Percentiles rank a stretch among this genome's conserved stretches.
Evolutionary conservation across 1,140 invertebrate species (phyloP).

Genomic region (Vanessa atalanta): DNA sequence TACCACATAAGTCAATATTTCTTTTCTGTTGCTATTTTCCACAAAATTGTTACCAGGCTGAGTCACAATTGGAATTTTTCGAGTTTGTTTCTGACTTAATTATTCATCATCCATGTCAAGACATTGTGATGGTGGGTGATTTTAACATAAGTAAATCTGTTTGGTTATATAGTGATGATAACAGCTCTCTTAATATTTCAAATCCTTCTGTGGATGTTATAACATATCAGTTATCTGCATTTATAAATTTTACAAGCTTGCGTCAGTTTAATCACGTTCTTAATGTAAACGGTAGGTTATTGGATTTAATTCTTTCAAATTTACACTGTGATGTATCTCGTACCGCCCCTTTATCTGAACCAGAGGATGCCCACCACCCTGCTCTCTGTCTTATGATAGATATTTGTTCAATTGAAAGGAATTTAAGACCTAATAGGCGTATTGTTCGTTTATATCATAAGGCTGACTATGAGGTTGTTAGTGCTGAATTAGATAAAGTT

Average conservation of each 20-base stretch:
- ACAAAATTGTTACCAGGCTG: slow-evolving; percentile 15
- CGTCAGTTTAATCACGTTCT: slow-evolving; percentile 12
- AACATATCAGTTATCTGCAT: slow-evolving; percentile 23
- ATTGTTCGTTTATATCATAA: slow-evolving; percentile 14
- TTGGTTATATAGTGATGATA: too few relatives aligned
- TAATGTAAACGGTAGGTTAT: slow-evolving; percentile 12
- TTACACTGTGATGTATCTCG: slow-evolving; percentile 13
- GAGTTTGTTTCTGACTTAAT: background rate
- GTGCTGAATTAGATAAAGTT: slow-evolving; percentile 9
- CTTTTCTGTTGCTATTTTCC: slow-evolving; percentile 12
- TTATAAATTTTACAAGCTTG: slow-evolving; percentile 9
- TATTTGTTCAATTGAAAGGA: slow-evolving; percentile 21
- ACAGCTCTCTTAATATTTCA: too few relatives aligned
- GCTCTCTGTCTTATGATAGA: slow-evolving; percentile 16
- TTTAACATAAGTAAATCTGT: slow-evolving; percentile 16
- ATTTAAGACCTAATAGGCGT: slow-evolving; percentile 10
- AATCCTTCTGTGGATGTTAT: slow-evolving; percentile 17
- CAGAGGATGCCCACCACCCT: slow-evolving; percentile 3
- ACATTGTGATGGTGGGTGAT: slow-evolving; percentile 16
- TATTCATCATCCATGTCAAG: slow-evolving; percentile 18
- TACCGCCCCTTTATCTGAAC: slow-evolving; percentile 4
- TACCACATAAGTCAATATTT: slow-evolving; percentile 21
- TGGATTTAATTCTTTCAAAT: slow-evolving; percentile 13
- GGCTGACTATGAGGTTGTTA: slow-evolving; percentile 13
- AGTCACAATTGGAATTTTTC: slow-evolving; percentile 14